A percentile compares a stretch with the other conserved stretches of the same genome.
Evolutionary conservation across 2,113 vertebrate species (phyloP).

Genomic region (Cochlearius cochlearius): DNA sequence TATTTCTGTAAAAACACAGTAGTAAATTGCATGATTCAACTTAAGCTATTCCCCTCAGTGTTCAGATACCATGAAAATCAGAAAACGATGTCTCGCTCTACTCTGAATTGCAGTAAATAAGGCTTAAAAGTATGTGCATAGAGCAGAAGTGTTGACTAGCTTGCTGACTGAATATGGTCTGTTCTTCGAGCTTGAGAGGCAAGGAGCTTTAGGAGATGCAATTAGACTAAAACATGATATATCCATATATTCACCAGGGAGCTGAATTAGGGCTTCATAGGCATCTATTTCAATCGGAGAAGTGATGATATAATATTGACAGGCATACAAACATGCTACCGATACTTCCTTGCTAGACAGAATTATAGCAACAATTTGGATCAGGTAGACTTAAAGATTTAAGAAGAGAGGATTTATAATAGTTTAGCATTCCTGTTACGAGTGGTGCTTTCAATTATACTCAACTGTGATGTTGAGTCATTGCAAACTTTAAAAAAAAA

Average conservation of each 20-base stretch:
- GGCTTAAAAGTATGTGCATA: not conserved
- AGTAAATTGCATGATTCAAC: not conserved
- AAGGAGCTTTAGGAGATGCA: not conserved
- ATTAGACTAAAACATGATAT: not conserved
- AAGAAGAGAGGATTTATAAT: not conserved
- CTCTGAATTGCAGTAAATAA: not conserved
- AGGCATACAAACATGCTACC: not conserved
- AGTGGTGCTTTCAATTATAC: not conserved
- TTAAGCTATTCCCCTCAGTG: not conserved
- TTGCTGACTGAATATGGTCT: not conserved
- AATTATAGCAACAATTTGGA: not conserved
- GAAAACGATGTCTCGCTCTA: not conserved
- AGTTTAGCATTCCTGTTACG: not conserved
- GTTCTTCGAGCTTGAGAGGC: not conserved
- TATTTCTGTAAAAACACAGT: not conserved
- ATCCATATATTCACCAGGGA: not conserved
- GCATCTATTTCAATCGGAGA: not conserved
- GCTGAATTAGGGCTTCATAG: not conserved
- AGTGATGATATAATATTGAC: not conserved
- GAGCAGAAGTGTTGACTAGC: not conserved
- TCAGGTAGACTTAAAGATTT: not conserved
- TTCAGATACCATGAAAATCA: not conserved
- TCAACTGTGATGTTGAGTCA: not conserved
- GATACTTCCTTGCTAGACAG: not conserved
- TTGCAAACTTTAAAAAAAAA: not conserved